A percentile compares a stretch with the other conserved stretches of the same genome.
Evolutionary conservation across 2,888 invertebrate species (phyloP).

Genomic region (Pterostichus niger): DNA sequence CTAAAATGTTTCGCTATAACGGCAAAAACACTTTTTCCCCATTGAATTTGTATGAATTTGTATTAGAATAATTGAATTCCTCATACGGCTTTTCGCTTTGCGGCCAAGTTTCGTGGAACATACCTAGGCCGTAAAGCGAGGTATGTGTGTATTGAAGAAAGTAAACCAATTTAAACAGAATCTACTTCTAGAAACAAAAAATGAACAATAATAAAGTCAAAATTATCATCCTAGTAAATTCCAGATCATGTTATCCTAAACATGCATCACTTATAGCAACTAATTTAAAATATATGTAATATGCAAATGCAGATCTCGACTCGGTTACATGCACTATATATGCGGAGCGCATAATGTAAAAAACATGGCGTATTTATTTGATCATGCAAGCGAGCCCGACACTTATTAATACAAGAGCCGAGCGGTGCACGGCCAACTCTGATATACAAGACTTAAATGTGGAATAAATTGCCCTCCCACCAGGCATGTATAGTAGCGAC

Average conservation of each 20-base stretch:
- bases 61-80: too few relatives aligned
- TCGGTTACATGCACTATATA: constrained; percentile 16
- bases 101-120: too few relatives aligned
- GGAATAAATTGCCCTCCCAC: constrained; percentile 64
- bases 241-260: background rate
- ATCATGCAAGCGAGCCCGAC: constrained; percentile 57
- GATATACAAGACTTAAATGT: constrained; percentile 63
- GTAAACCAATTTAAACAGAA: too few relatives aligned
- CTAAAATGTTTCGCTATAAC: too few relatives aligned
- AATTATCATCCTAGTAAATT: constrained; percentile 32
- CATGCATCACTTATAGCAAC: constrained; percentile 54
- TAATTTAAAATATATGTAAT: constrained; percentile 65
- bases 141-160: too few relatives aligned
- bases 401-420: constrained; percentile 60
- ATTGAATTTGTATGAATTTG: too few relatives aligned
- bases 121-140: too few relatives aligned
- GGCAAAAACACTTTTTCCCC: too few relatives aligned
- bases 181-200: too few relatives aligned
- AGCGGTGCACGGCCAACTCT: constrained; percentile 69
- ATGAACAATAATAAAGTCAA: background rate
- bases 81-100: too few relatives aligned
- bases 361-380: constrained; percentile 58
- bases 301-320: constrained; percentile 54
- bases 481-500: constrained; percentile 51
- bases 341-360: constrained; percentile 27